Evolutionary conservation across 2,797 vertebrate species (phyloP), one percentile per base, ranked within the genome.

Genomic region (Oryzias dopingdopingensis): DNA sequence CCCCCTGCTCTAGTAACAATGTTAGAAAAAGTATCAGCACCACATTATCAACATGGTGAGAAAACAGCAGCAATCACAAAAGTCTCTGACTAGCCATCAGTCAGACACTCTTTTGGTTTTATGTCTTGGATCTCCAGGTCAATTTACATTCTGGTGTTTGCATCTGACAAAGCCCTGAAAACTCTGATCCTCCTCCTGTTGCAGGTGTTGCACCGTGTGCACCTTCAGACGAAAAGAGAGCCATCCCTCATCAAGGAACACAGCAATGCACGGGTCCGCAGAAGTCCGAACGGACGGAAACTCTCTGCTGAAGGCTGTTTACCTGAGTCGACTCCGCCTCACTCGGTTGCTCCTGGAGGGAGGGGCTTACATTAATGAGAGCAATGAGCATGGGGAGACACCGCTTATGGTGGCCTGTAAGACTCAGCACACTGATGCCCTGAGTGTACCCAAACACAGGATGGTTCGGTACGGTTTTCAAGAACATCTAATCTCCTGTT

Each of bases 361-460:
- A 0, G 95, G 95, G 0, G 94, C 95, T 67, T 97, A 96, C 67
- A 84, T 97, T 56, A 96, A 97, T 0, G 95, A 97, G 79, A 97
- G 95, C 68, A 96, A 98, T 1, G 91, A 94, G 55, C 75, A 88
- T 0, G 95, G 95, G 0, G 93, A 96, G 83, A 97, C 96, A 0
- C 94, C 95, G 0, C 79, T 98, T 2, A 96, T 96, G 94, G 90
- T 95, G 1, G 94, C 95, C 42, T 95, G 95, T 67, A 92, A 89
- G 72, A 94, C 91, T 15, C 86, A 70, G 12, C 93, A 94, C 5
- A 65, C 77, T 0, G 95, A 97, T 59, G 56, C 82, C 2, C 95
- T 96, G 81, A 94, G 95, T 1, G 92, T 77, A 15, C 67, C 89
- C 50, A 90, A 93, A 65, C 94, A 93, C 50, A 95, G 89, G 83